Percentiles rank a stretch among this genome's conserved stretches.
Conservation (phyloP, 2,888 invertebrate genomes). For the Cryptus viduatorius region DNA sequence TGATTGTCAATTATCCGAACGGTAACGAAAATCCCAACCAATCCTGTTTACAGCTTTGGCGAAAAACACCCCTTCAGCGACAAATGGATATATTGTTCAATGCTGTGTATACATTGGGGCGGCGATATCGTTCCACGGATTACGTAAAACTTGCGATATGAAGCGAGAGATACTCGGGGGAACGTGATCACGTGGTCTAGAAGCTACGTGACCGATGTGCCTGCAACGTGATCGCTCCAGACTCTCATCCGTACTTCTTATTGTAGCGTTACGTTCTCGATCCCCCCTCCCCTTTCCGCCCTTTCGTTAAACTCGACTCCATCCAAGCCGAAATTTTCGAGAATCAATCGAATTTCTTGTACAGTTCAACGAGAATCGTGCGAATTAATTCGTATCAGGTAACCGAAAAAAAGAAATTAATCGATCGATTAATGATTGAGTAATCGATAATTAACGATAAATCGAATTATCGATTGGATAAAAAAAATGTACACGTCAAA, state of each 20-base stretch:
- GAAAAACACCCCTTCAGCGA: background rate
- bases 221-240: conserved; percentile 29
- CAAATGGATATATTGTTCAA: conserved; percentile 15
- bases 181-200: conserved; percentile 18
- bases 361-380: too few relatives aligned
- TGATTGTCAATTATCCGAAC: conserved; percentile 45
- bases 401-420: too few relatives aligned
- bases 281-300: background rate
- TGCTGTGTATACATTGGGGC: background rate
- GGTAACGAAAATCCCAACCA: conserved; percentile 12
- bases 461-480: too few relatives aligned
- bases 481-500: too few relatives aligned
- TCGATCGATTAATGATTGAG: too few relatives aligned
- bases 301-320: too few relatives aligned
- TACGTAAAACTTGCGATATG: background rate
- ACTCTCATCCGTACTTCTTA: background rate
- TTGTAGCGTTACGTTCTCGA: background rate
- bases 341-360: too few relatives aligned
- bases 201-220: conserved; percentile 28
- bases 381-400: too few relatives aligned
- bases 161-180: background rate
- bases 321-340: too few relatives aligned
- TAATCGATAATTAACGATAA: too few relatives aligned
- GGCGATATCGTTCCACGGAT: background rate
- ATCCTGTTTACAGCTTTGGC: background rate